A percentile compares a stretch with the other conserved stretches of the same genome.
phyloP scores from a whole-genome alignment of 2,797 vertebrate species.

The Emys orbicularis region DNA sequence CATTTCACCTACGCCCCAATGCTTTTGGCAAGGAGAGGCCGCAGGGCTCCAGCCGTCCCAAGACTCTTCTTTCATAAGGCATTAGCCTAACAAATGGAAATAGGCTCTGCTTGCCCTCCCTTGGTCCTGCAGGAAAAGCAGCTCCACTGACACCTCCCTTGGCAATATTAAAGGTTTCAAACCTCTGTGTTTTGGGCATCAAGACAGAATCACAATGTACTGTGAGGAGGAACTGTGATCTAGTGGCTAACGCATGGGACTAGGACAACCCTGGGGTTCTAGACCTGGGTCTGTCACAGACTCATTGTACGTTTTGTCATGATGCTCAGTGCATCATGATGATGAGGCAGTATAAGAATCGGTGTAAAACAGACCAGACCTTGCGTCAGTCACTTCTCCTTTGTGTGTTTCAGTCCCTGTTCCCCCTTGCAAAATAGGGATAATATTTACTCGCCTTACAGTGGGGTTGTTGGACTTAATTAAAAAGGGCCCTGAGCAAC shows the following conservation, averaged over 20 bases:
- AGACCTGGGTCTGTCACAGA: fast-evolving
- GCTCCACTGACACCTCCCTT: background rate
- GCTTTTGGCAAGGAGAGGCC: fast-evolving
- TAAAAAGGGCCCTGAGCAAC: background rate
- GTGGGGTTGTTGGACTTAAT: fast-evolving
- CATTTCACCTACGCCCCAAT: background rate
- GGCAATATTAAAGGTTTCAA: background rate
- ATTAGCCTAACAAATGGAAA: background rate
- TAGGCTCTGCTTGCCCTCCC: background rate
- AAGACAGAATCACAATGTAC: too few species aligned
- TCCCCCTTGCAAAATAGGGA: fast-evolving
- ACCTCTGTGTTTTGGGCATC: background rate
- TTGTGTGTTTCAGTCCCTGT: fast-evolving
- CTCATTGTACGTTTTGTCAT: fast-evolving
- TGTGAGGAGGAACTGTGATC: background rate
- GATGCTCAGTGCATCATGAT: fast-evolving
- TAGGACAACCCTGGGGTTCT: background rate
- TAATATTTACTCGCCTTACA: fast-evolving
- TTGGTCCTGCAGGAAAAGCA: background rate
- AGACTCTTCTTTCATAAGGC: background rate
- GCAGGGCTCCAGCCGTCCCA: fast-evolving
- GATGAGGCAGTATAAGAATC: background rate
- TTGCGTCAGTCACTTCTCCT: fast-evolving
- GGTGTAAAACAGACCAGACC: background rate
- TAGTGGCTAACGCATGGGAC: background rate